phyloP scores from a whole-genome alignment of 2,797 vertebrate genomes.

The Chloroceryle amazona region DNA sequence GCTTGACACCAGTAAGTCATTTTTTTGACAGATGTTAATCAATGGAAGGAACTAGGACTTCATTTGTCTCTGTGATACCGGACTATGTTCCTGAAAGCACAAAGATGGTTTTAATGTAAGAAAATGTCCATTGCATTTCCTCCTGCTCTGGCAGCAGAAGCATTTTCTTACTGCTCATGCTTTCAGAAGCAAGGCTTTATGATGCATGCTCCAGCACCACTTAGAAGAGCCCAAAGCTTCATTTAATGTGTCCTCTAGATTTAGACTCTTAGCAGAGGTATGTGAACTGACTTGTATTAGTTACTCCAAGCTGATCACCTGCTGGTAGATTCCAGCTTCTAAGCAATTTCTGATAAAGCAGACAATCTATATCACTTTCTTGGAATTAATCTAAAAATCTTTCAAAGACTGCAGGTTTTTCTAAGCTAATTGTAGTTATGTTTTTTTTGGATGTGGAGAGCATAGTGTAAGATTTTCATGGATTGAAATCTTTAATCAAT shows the following conservation, averaged over 20 bases:
- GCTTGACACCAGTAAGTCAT: background rate
- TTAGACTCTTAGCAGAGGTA: background rate
- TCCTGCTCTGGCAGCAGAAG: background rate
- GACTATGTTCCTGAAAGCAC: background rate
- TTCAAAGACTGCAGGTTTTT: background rate
- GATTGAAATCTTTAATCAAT: background rate
- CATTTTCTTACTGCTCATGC: background rate
- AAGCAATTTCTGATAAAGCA: background rate
- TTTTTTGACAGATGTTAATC: background rate
- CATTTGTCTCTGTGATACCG: background rate
- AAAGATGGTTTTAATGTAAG: background rate
- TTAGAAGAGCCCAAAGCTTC: background rate
- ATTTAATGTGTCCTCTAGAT: background rate
- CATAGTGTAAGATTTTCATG: background rate
- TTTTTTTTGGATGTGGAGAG: background rate
- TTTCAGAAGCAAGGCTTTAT: background rate
- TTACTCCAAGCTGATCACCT: background rate
- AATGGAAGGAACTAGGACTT: background rate
- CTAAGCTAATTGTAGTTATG: background rate
- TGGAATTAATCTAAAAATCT: background rate
- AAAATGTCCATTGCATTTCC: background rate
- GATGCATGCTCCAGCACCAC: background rate
- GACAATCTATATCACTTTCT: background rate
- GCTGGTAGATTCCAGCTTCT: background rate
- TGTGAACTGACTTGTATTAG: background rate